These are phyloP conservation scores for Momotus momota DNA, from an alignment of 2,797 vertebrate species.

Conservation along the genomic window DNA sequence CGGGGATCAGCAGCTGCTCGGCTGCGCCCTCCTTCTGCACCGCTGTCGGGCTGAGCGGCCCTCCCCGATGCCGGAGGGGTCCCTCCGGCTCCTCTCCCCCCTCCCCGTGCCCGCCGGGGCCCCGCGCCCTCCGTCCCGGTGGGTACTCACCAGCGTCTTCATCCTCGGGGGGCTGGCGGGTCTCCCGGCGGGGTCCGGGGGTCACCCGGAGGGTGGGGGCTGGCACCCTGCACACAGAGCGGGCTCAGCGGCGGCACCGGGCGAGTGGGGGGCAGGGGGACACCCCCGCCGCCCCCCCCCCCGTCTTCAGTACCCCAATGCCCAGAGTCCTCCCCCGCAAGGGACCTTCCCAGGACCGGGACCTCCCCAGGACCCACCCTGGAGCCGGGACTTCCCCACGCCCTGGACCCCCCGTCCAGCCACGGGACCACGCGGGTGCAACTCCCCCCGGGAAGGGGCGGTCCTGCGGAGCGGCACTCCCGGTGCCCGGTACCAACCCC, in stretches of 20 bases:
- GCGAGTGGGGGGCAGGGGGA: neutral
- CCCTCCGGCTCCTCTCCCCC: neutral
- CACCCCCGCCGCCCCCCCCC: neutral
- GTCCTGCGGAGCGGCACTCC: too few species aligned
- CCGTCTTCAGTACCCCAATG: neutral
- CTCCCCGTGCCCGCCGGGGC: neutral
- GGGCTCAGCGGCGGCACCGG: neutral
- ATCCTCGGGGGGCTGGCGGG: neutral
- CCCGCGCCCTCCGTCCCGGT: rapidly evolving
- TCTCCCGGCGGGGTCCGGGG: neutral
- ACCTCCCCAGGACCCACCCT: too few species aligned
- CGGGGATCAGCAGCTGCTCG: neutral
- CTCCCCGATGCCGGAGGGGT: neutral
- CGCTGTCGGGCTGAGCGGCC: rapidly evolving
- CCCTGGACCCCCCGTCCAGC: neutral
- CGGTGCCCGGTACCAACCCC: neutral
- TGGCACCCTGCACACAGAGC: neutral
- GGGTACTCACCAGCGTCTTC: conserved; percentile 41
- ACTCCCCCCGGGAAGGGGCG: neutral
- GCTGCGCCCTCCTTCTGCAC: neutral
- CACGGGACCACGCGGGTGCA: neutral
- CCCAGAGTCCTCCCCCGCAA: too few species aligned
- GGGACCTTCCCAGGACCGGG: too few species aligned
- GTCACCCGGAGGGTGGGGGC: neutral
- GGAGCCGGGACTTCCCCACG: neutral